A percentile compares a stretch with the other conserved stretches of the same genome.
phyloP scores from a whole-genome alignment of 1,140 invertebrate species.

The Conus betulinus region DNA sequence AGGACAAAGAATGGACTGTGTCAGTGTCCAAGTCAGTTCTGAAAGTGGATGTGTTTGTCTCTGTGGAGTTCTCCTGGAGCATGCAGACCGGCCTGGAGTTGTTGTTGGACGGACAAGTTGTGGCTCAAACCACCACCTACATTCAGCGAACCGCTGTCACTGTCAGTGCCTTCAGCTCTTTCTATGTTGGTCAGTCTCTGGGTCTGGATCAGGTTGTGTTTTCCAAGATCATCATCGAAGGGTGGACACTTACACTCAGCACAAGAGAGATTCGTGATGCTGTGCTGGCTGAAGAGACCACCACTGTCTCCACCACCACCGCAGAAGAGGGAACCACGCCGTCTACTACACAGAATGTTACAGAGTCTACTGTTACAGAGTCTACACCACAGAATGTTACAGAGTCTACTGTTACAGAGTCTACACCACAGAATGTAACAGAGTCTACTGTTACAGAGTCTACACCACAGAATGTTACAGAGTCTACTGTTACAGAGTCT shows the following conservation, averaged over 20 bases:
- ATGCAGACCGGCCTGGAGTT: conserved; percentile 52
- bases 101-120: conserved; percentile 48
- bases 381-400: conserved; percentile 4
- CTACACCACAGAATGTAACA: not conserved
- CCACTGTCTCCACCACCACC: conserved; percentile 24
- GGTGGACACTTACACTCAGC: conserved; percentile 47
- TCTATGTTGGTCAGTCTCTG: conserved; percentile 49
- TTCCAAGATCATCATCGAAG: conserved; percentile 50
- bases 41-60: conserved; percentile 41
- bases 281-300: conserved; percentile 37
- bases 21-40: conserved; percentile 34
- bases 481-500: not conserved
- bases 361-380: too few relatives aligned
- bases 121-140: conserved; percentile 49
- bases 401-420: not conserved
- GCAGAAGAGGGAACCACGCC: not conserved
- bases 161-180: not conserved
- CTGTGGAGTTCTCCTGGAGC: conserved; percentile 56
- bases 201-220: conserved; percentile 36
- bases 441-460: not conserved
- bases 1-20: conserved; percentile 55
- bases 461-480: not conserved
- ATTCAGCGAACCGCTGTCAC: conserved; percentile 37
- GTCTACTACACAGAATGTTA: not conserved
- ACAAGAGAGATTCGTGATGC: conserved; percentile 45